These are phyloP conservation scores for Cataglyphis cursor DNA, from an alignment of 2,888 invertebrate species.

Conservation along the genomic window DNA sequence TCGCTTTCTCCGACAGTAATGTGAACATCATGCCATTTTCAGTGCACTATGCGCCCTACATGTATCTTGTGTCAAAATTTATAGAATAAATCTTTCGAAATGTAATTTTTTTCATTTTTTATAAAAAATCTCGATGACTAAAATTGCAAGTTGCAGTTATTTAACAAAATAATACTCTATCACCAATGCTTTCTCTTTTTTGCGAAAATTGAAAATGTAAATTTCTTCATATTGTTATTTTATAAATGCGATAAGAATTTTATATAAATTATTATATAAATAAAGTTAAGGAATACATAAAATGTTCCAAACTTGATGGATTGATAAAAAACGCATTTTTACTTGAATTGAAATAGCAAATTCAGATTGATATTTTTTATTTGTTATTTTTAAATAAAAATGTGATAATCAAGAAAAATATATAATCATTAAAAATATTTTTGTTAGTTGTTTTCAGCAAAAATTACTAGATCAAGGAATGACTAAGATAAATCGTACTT, in stretches of 20 bases:
- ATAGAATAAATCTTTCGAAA: neutral
- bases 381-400: neutral
- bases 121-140: neutral
- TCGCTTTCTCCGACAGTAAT: constrained; percentile 71
- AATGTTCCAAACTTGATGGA: neutral
- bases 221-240: neutral
- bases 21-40: constrained; percentile 43
- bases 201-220: neutral
- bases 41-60: neutral
- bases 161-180: neutral
- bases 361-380: neutral
- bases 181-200: too few relatives aligned
- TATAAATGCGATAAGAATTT: neutral
- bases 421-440: constrained; percentile 1
- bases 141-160: constrained; percentile 1
- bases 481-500: neutral
- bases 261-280: neutral
- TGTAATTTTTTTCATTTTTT: neutral
- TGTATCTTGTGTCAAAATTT: neutral
- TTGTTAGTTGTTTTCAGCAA: neutral
- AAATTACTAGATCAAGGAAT: neutral
- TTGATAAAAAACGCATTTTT: neutral
- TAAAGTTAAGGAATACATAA: neutral
- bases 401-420: neutral
- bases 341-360: neutral